Percentiles rank a stretch among this genome's conserved stretches.
phyloP scores from a whole-genome alignment of 2,888 invertebrate species.

The Chrysopilus asiliformis region DNA sequence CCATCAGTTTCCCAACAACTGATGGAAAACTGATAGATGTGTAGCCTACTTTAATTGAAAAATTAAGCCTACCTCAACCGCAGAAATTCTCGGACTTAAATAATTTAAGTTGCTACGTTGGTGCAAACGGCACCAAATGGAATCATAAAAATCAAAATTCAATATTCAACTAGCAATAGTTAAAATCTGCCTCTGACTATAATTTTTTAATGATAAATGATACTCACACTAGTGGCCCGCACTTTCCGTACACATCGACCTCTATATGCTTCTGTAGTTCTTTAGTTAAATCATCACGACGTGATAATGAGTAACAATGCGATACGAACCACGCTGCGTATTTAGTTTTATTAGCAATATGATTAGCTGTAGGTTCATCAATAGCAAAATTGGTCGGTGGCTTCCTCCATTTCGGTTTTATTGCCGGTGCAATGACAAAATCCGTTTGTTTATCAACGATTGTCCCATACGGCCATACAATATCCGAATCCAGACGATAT shows the following conservation, averaged over 20 bases:
- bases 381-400: slow-evolving; percentile 23
- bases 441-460: slow-evolving; percentile 24
- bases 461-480: slow-evolving; percentile 35
- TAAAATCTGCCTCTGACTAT: too few species aligned
- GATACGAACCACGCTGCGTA: slow-evolving; percentile 45
- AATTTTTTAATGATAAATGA: too few species aligned
- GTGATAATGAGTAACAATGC: slow-evolving; percentile 38
- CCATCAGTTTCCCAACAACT: too few species aligned
- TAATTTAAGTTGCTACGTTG: too few species aligned
- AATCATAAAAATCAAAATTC: background rate
- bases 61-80: too few species aligned
- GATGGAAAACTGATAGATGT: too few species aligned
- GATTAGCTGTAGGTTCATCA: slow-evolving; percentile 1
- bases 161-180: background rate
- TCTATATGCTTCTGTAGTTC: slow-evolving; percentile 42
- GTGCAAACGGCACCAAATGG: too few species aligned
- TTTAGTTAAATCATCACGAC: slow-evolving; percentile 33
- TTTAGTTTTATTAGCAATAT: slow-evolving; percentile 32
- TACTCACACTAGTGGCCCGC: slow-evolving; percentile 37
- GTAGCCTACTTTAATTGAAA: too few species aligned
- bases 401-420: slow-evolving; percentile 22
- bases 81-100: too few species aligned
- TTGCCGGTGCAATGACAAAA: slow-evolving; percentile 23
- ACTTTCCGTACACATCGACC: slow-evolving; percentile 50
- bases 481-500: slow-evolving; percentile 41